Evolutionary conservation across 1,140 invertebrate species (phyloP).

Genomic region (Melanaphis sacchari): DNA sequence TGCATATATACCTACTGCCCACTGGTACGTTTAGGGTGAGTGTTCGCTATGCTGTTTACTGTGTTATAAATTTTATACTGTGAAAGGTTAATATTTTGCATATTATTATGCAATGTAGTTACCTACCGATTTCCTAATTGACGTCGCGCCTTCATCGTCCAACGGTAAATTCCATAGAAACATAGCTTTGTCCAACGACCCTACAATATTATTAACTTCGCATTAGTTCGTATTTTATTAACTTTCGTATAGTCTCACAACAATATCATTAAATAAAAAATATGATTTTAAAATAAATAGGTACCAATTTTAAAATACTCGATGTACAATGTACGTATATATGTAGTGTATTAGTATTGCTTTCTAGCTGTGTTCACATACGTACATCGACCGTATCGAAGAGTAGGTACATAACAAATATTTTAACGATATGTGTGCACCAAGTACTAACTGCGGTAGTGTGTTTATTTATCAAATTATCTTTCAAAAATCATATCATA

Average conservation of each 20-base stretch:
- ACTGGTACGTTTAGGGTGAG: no score
- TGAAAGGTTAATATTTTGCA: not conserved
- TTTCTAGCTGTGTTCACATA: no score
- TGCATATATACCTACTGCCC: no score
- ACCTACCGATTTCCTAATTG: constrained; percentile 61
- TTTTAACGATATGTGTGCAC: not conserved
- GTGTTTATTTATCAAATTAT: not conserved
- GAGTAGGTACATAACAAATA: not conserved
- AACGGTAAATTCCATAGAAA: constrained; percentile 54
- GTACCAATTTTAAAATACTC: no score
- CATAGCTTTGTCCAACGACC: constrained; percentile 50
- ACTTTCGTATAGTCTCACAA: not conserved
- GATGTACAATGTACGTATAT: no score
- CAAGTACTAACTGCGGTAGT: not conserved
- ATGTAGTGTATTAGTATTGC: no score
- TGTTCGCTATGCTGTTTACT: no score
- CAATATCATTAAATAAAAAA: no score
- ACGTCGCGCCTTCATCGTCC: not conserved
- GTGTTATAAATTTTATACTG: not conserved
- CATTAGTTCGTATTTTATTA: not conserved
- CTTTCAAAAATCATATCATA: not conserved
- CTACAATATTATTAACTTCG: not conserved
- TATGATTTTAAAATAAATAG: no score
- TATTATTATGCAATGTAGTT: not conserved
- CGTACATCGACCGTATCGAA: not conserved